Conservation (phyloP, 2,888 invertebrate genomes). For the Synanthedon andrenaeformis region DNA sequence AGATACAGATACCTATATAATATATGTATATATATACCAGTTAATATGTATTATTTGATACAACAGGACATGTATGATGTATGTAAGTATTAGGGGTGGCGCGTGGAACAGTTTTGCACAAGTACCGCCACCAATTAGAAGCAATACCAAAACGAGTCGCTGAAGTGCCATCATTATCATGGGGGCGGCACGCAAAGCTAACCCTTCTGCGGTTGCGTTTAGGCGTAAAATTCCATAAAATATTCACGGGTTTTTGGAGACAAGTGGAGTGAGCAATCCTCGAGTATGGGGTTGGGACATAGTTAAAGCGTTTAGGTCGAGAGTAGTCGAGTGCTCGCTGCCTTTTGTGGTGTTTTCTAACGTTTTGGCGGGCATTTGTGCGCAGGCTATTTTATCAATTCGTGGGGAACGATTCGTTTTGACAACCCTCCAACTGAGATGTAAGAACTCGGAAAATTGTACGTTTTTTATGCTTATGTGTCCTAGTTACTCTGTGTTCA, state of each 20-base stretch:
- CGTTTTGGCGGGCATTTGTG: constrained; percentile 51
- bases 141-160: constrained; percentile 60
- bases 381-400: constrained; percentile 63
- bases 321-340: constrained; percentile 52
- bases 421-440: constrained; percentile 34
- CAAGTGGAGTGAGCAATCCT: constrained; percentile 69
- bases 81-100: constrained; percentile 39
- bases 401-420: constrained; percentile 46
- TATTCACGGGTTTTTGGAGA: constrained; percentile 63
- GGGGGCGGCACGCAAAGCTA: constrained; percentile 31
- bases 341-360: constrained; percentile 65
- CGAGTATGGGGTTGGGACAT: constrained; percentile 62
- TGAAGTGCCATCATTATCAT: constrained; percentile 70
- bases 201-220: constrained; percentile 34
- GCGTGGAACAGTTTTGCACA: constrained; percentile 66
- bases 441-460: constrained; percentile 30
- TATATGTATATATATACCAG: background rate
- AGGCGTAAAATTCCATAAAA: constrained; percentile 47
- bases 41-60: background rate
- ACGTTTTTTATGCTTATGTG: constrained; percentile 1
- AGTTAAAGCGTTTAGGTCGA: constrained; percentile 69
- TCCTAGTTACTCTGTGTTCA: background rate
- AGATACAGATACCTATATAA: no score
- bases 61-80: background rate
- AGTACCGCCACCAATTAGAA: constrained; percentile 65